Conservation (phyloP, 1,140 invertebrate species). For the Aethina tumida region DNA sequence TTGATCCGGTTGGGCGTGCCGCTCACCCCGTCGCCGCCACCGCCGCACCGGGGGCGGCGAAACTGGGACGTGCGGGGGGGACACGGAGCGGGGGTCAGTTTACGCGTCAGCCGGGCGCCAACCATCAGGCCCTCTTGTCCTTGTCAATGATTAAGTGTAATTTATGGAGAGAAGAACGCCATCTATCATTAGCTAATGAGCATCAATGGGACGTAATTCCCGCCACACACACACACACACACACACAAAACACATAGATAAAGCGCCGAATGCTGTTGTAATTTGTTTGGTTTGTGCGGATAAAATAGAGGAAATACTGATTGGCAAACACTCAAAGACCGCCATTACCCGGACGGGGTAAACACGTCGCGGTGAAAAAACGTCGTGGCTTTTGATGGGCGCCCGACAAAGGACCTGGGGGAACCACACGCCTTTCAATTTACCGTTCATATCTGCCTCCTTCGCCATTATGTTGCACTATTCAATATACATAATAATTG, state of each 20-base stretch:
- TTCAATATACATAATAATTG: no score
- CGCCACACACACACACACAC: no score
- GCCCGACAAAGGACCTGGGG: no score
- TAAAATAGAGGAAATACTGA: slow-evolving; percentile 14
- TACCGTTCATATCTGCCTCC: no score
- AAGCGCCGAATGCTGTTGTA: slow-evolving; percentile 14
- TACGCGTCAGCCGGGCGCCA: slow-evolving; percentile 5
- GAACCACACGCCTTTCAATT: no score
- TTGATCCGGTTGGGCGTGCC: background rate
- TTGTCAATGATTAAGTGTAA: slow-evolving; percentile 15
- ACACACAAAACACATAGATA: no score
- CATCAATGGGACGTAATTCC: slow-evolving; percentile 25
- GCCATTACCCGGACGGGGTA: slow-evolving; percentile 8
- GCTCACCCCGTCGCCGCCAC: background rate
- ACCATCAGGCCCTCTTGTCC: slow-evolving; percentile 11
- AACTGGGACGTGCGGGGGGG: background rate
- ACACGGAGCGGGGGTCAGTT: background rate
- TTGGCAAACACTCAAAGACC: slow-evolving; percentile 14
- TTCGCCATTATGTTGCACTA: no score
- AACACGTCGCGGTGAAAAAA: background rate
- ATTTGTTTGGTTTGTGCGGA: slow-evolving; percentile 23
- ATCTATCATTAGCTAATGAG: slow-evolving; percentile 28
- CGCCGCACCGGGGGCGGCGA: background rate
- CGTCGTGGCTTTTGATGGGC: background rate
- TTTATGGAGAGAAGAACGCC: slow-evolving; percentile 18